A percentile compares a stretch with the other conserved stretches of the same genome.
Evolutionary conservation across 2,113 vertebrate genomes (phyloP).

Genomic region (Neotragus pygmaeus): DNA sequence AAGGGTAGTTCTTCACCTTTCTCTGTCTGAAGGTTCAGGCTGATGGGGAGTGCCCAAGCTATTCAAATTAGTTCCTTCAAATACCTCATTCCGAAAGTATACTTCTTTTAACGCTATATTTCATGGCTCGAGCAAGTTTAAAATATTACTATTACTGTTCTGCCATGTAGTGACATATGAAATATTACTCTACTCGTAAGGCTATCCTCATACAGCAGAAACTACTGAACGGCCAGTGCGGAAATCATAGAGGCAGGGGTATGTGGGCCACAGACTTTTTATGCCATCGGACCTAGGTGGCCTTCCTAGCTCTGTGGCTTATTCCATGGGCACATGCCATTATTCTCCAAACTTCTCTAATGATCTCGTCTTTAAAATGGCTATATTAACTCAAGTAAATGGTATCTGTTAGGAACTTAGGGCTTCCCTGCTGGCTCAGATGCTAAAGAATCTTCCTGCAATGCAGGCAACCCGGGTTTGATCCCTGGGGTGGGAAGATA

Average conservation of each 20-base stretch:
- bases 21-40: background rate
- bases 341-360: background rate
- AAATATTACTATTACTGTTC: constrained; percentile 31
- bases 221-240: background rate
- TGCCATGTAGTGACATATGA: background rate
- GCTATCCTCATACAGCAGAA: background rate
- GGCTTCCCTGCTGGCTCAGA: background rate
- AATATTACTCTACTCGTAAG: constrained; percentile 17
- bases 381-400: background rate
- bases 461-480: accelerated
- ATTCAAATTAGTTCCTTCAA: constrained; percentile 45
- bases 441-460: background rate
- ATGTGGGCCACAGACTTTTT: background rate
- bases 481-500: background rate
- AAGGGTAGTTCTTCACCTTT: background rate
- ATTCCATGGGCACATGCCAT: background rate
- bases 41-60: background rate
- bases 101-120: constrained; percentile 2
- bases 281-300: background rate
- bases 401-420: background rate
- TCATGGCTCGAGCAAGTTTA: constrained; percentile 7
- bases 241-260: background rate
- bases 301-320: background rate
- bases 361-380: background rate
- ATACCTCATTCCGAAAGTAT: constrained; percentile 46